These are phyloP conservation scores for Harlomillsia oculata DNA, from an alignment of 1,140 invertebrate species.

Conservation along the genomic window DNA sequence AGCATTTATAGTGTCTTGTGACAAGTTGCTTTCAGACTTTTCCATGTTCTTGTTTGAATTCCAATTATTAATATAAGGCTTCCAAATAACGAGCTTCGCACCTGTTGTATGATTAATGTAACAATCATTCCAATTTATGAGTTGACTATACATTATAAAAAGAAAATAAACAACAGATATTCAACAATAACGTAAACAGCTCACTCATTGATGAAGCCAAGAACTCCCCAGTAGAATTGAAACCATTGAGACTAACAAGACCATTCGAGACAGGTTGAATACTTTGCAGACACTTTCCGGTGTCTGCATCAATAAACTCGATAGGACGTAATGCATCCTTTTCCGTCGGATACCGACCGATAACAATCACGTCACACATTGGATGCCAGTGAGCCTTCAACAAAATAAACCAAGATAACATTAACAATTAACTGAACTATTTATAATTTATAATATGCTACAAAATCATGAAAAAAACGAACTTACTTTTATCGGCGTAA, in stretches of 20 bases:
- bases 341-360: conserved; percentile 26
- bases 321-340: conserved; percentile 2
- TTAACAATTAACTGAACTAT: not conserved
- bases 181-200: not conserved
- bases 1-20: not conserved
- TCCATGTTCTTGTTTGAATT: not conserved
- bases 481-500: conserved; percentile 27
- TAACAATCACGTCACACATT: conserved; percentile 24
- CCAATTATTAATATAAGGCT: not conserved
- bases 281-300: conserved; percentile 14
- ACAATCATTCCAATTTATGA: not conserved
- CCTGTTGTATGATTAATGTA: not conserved
- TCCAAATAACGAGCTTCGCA: not conserved
- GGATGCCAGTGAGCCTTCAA: conserved; percentile 32
- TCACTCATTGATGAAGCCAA: conserved; percentile 28
- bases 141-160: not conserved
- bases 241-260: conserved; percentile 19
- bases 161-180: not conserved
- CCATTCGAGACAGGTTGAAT: conserved; percentile 17
- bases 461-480: not conserved
- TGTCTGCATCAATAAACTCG: conserved; percentile 28
- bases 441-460: not conserved
- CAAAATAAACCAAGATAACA: not conserved
- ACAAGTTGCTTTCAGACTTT: not conserved
- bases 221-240: conserved; percentile 29